phyloP scores from a whole-genome alignment of 2,797 vertebrate genomes.

The Babyrousa celebensis region DNA sequence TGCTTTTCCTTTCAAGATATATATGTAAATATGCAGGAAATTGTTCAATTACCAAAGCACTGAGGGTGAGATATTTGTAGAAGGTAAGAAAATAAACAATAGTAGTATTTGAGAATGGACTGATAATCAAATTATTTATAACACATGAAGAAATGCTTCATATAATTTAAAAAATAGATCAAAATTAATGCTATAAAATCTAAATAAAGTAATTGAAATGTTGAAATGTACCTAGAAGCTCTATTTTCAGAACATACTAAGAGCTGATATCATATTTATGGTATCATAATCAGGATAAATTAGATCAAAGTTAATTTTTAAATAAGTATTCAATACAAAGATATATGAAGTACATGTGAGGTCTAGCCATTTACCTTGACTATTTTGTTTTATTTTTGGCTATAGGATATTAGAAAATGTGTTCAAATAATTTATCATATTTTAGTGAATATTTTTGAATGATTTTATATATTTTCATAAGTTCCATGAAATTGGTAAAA shows the following conservation, averaged over 20 bases:
- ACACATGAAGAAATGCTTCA: neutral
- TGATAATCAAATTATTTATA: neutral
- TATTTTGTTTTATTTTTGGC: neutral
- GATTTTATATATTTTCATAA: neutral
- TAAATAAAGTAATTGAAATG: neutral
- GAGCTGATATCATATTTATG: neutral
- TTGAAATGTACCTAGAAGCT: neutral
- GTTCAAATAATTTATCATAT: neutral
- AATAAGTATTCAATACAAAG: neutral
- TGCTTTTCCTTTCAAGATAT: neutral
- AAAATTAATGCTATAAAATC: neutral
- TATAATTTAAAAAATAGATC: neutral
- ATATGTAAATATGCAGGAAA: neutral
- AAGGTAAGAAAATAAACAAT: constrained; percentile 15
- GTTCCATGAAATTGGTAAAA: neutral
- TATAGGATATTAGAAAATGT: neutral
- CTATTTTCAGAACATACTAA: constrained; percentile 4
- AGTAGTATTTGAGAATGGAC: neutral
- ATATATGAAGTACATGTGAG: neutral
- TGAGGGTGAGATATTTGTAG: neutral
- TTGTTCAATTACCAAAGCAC: neutral
- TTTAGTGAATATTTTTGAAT: neutral
- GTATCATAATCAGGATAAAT: neutral
- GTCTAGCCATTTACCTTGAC: neutral
- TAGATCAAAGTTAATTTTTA: neutral